A percentile compares a stretch with the other conserved stretches of the same genome.
Evolutionary conservation across 2,113 vertebrate genomes (phyloP).

Genomic region (Hyperopisus bebe): DNA sequence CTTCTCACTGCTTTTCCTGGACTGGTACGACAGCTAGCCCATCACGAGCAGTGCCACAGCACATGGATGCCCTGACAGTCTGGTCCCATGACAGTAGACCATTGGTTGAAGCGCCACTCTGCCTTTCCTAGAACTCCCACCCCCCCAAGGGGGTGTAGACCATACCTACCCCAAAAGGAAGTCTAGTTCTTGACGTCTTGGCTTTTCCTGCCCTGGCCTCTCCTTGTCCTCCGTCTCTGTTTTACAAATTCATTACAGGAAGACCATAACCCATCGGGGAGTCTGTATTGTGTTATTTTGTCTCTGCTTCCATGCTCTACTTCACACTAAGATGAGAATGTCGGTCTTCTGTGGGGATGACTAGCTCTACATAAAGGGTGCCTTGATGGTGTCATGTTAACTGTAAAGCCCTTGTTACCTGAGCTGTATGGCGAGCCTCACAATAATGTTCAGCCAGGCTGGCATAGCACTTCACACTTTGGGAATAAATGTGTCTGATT

Average conservation of each 20-base stretch:
- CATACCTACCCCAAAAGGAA: background rate
- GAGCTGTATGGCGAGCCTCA: background rate
- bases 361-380: background rate
- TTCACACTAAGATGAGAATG: background rate
- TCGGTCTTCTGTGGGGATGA: background rate
- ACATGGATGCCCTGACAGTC: background rate
- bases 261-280: background rate
- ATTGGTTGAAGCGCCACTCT: background rate
- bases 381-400: background rate
- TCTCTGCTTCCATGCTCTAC: background rate
- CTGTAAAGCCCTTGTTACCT: background rate
- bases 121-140: background rate
- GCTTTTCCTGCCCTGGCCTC: background rate
- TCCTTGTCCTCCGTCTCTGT: background rate
- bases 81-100: background rate
- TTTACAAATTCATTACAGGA: background rate
- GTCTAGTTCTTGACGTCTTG: background rate
- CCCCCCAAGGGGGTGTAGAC: background rate
- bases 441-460: background rate
- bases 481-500: background rate
- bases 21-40: constrained; percentile 92
- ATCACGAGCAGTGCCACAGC: constrained; percentile 8
- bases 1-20: constrained; percentile 93
- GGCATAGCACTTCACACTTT: background rate
- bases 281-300: background rate